A percentile compares a stretch with the other conserved stretches of the same genome.
phyloP scores from a whole-genome alignment of 2,888 invertebrate species.

The Acleris literana region DNA sequence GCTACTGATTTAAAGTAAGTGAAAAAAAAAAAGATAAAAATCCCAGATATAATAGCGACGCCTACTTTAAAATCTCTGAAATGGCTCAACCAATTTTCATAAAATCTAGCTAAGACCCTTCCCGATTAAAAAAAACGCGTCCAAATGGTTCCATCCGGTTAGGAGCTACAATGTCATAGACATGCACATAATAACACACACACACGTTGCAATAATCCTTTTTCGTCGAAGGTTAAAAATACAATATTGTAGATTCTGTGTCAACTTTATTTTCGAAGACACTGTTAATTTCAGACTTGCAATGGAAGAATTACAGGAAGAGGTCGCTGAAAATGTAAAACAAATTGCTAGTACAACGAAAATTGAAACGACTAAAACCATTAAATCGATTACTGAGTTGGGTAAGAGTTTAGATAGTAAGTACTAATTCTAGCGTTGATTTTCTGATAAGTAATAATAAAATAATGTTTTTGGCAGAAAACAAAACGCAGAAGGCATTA shows the following conservation, averaged over 20 bases:
- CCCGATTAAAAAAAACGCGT: not conserved
- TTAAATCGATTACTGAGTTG: not conserved
- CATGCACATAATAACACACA: too few species aligned
- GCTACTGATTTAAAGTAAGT: not conserved
- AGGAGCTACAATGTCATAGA: too few species aligned
- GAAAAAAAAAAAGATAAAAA: not conserved
- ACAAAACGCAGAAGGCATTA: too few species aligned
- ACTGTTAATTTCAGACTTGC: not conserved
- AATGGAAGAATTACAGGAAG: conserved; percentile 1
- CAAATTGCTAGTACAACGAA: not conserved
- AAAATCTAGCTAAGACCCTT: too few species aligned
- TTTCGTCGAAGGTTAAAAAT: too few species aligned
- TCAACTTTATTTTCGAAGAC: too few species aligned
- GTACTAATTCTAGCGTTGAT: not conserved
- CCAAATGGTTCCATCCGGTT: not conserved
- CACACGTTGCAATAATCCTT: too few species aligned
- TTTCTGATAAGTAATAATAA: not conserved
- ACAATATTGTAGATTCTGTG: too few species aligned
- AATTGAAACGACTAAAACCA: not conserved
- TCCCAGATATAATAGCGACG: not conserved
- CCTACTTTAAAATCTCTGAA: too few species aligned
- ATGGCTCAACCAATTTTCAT: too few species aligned
- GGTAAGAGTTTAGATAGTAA: not conserved
- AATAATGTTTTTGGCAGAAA: too few species aligned
- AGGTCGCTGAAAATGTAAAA: not conserved